phyloP scores from a whole-genome alignment of 2,888 invertebrate species.

The Brachyopa scutellaris region DNA sequence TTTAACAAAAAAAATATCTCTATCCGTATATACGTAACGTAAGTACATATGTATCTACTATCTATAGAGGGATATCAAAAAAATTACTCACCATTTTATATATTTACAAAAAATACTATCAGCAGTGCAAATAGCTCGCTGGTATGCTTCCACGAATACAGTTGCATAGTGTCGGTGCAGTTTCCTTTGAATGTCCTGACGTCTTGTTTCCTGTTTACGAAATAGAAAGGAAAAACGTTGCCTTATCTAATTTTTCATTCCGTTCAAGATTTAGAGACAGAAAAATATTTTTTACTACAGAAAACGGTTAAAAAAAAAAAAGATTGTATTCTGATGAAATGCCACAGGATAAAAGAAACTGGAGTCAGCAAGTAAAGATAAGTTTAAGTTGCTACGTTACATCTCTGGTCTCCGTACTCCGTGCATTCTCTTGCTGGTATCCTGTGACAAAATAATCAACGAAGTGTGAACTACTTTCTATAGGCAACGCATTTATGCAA shows the following conservation, averaged over 20 bases:
- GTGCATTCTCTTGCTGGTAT: too few species aligned
- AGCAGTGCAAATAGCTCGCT: conserved; percentile 69
- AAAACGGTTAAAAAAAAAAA: too few species aligned
- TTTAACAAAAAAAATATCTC: too few species aligned
- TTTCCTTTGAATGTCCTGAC: conserved; percentile 65
- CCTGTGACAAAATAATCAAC: too few species aligned
- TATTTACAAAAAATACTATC: conserved; percentile 70
- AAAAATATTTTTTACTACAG: too few species aligned
- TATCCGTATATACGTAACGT: background rate
- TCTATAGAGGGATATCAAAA: background rate
- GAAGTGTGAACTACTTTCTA: conserved; percentile 46
- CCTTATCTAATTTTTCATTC: conserved; percentile 66
- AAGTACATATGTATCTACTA: background rate
- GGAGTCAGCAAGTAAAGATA: conserved; percentile 37
- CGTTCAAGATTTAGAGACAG: too few species aligned
- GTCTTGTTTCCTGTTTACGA: conserved; percentile 59
- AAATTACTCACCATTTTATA: conserved; percentile 70
- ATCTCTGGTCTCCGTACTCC: conserved; percentile 58
- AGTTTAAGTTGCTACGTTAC: conserved; percentile 49
- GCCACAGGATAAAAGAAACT: background rate
- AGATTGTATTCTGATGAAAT: too few species aligned
- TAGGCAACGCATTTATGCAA: conserved; percentile 34
- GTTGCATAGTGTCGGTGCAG: conserved; percentile 67
- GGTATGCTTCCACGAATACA: conserved; percentile 61
- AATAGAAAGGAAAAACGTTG: too few species aligned